Evolutionary conservation across 2,888 invertebrate species (phyloP).

Genomic region (Brachynemurus nebulosus): DNA sequence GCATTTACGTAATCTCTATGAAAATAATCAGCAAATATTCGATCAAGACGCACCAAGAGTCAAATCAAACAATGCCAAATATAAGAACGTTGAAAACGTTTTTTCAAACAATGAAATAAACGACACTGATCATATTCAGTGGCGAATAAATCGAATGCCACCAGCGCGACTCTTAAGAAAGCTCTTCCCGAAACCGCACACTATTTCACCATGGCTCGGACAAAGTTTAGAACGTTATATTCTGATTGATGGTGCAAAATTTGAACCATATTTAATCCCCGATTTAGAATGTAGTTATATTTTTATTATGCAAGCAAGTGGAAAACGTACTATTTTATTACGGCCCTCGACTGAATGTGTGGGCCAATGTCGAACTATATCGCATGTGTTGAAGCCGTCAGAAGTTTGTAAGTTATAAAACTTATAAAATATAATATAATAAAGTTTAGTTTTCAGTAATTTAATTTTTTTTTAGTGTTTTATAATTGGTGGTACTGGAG

Average conservation of each 20-base stretch:
- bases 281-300: slow-evolving; percentile 73
- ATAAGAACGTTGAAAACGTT: slow-evolving; percentile 22
- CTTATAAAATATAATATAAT: slow-evolving; percentile 2
- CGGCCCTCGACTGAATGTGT: slow-evolving; percentile 66
- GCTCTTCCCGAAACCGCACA: slow-evolving; percentile 55
- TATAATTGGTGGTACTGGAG: slow-evolving; percentile 80
- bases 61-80: slow-evolving; percentile 25
- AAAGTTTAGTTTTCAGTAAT: not conserved
- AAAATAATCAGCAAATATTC: slow-evolving; percentile 42
- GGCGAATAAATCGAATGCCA: slow-evolving; percentile 67
- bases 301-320: slow-evolving; percentile 57
- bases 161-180: slow-evolving; percentile 56
- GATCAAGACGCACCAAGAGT: slow-evolving; percentile 48
- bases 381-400: slow-evolving; percentile 52
- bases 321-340: slow-evolving; percentile 55
- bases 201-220: slow-evolving; percentile 47
- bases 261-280: slow-evolving; percentile 52
- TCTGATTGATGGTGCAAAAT: slow-evolving; percentile 56
- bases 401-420: slow-evolving; percentile 56
- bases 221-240: slow-evolving; percentile 65
- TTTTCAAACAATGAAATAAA: slow-evolving; percentile 18
- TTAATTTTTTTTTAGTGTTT: slow-evolving; percentile 48
- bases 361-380: slow-evolving; percentile 53
- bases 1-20: slow-evolving; percentile 42
- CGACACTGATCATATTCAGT: slow-evolving; percentile 29